These are phyloP conservation scores for Tympanuchus pallidicinctus DNA, from an alignment of 2,113 vertebrate genomes.

Conservation along the genomic window DNA sequence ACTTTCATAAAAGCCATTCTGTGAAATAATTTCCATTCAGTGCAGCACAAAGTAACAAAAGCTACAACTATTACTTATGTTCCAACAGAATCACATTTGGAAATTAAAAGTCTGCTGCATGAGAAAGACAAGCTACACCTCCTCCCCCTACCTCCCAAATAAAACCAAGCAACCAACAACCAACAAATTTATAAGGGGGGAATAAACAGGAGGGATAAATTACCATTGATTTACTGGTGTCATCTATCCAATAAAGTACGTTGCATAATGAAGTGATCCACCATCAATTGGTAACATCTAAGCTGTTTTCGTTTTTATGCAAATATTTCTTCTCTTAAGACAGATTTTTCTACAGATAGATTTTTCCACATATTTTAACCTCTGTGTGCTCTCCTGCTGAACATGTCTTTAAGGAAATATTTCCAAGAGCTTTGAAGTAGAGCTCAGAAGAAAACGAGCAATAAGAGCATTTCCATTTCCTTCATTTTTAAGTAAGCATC, in stretches of 20 bases:
- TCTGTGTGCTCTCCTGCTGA: neutral
- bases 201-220: neutral
- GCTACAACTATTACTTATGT: neutral
- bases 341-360: neutral
- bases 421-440: neutral
- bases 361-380: neutral
- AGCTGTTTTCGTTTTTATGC: neutral
- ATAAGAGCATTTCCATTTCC: neutral
- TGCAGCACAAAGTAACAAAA: neutral
- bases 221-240: neutral
- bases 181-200: neutral
- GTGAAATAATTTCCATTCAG: neutral
- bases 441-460: neutral
- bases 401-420: neutral
- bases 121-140: neutral
- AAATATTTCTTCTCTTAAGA: neutral
- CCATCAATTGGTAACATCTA: neutral
- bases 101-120: slow-evolving; percentile 9
- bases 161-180: neutral
- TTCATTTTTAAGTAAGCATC: neutral
- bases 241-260: neutral
- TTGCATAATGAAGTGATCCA: slow-evolving; percentile 13
- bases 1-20: neutral
- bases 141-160: neutral
- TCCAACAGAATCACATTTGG: neutral